phyloP scores from a whole-genome alignment of 1,140 invertebrate genomes.

The Cyrtorhinus lividipennis region DNA sequence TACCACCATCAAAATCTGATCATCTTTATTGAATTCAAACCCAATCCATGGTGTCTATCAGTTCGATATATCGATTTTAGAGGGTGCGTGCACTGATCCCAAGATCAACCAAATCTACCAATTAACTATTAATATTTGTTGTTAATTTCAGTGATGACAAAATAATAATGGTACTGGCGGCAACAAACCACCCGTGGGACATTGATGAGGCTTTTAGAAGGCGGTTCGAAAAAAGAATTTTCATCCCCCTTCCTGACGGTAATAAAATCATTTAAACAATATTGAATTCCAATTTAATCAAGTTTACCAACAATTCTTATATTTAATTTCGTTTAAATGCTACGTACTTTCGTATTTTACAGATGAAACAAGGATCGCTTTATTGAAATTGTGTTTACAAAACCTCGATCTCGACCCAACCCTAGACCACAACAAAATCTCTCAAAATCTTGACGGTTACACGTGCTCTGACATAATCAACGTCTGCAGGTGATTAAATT shows the following conservation, averaged over 20 bases:
- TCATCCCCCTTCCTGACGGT: slow-evolving; percentile 53
- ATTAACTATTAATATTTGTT: no score
- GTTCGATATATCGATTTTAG: no score
- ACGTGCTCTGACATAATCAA: slow-evolving; percentile 51
- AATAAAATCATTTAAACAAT: no score
- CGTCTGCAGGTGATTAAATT: slow-evolving; percentile 47
- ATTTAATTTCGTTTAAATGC: no score
- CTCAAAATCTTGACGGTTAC: slow-evolving; percentile 43
- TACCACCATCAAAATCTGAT: no score
- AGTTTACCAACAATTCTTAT: no score
- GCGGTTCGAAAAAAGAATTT: slow-evolving; percentile 55
- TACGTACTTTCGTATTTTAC: slow-evolving; percentile 22
- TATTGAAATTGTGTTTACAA: slow-evolving; percentile 46
- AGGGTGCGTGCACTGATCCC: no score
- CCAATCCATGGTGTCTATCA: no score
- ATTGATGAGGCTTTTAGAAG: slow-evolving; percentile 53
- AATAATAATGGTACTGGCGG: slow-evolving; percentile 50
- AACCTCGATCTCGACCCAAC: slow-evolving; percentile 37
- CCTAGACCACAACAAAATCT: slow-evolving; percentile 40
- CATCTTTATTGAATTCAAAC: no score
- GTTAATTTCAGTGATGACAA: slow-evolving; percentile 31
- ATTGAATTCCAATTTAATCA: no score
- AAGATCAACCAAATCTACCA: no score
- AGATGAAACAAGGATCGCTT: slow-evolving; percentile 41
- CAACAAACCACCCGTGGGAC: slow-evolving; percentile 63